A percentile compares a stretch with the other conserved stretches of the same genome.
Conservation (phyloP, 2,113 vertebrate genomes). For the Fregata magnificens region DNA sequence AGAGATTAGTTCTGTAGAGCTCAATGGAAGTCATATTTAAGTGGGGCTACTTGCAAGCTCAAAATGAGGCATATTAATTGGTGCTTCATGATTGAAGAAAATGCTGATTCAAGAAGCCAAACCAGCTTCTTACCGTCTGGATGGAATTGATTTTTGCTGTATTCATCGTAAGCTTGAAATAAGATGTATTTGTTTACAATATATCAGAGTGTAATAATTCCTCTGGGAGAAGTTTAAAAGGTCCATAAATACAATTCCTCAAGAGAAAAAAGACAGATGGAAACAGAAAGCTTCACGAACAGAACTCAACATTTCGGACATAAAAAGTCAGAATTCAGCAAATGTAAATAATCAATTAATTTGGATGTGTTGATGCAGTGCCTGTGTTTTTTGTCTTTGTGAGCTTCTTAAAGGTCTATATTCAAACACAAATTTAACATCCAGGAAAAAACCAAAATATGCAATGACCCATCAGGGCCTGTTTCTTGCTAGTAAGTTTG, state of each 20-base stretch:
- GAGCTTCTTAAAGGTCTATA: neutral
- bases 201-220: neutral
- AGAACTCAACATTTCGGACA: neutral
- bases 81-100: neutral
- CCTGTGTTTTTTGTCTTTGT: neutral
- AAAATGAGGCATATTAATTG: neutral
- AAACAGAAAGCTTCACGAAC: neutral
- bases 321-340: neutral
- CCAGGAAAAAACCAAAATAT: neutral
- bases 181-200: neutral
- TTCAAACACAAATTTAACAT: neutral
- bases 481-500: neutral
- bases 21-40: neutral
- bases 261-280: neutral
- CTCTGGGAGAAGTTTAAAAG: neutral
- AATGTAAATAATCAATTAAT: neutral
- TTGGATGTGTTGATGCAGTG: neutral
- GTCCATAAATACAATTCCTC: neutral
- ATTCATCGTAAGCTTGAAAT: neutral
- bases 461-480: neutral
- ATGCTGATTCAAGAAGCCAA: neutral
- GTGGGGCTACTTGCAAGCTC: neutral
- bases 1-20: neutral
- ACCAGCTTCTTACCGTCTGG: neutral
- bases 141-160: constrained; percentile 8